Evolutionary conservation across 1,140 invertebrate species (phyloP).

Genomic region (Elymnias hypermnestra): DNA sequence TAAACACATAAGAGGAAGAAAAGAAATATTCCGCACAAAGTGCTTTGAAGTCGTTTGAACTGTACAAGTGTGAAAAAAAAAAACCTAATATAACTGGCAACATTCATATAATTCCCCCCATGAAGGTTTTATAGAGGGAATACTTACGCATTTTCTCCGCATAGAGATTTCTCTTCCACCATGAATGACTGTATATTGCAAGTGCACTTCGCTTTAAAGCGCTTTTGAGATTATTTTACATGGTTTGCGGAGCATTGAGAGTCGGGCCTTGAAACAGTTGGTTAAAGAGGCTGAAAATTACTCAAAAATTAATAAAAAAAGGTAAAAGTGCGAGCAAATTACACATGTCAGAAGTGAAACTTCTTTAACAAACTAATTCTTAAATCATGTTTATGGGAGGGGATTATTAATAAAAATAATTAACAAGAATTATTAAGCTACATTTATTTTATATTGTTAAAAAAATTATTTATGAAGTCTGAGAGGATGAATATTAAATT

Average conservation of each 20-base stretch:
- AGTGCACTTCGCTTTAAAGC: constrained; percentile 28
- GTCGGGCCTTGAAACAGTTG: background rate
- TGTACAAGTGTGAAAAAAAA: constrained; percentile 6
- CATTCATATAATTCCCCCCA: constrained; percentile 12
- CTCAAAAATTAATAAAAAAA: too few relatives aligned
- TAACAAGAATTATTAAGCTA: too few relatives aligned
- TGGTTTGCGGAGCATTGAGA: constrained; percentile 17
- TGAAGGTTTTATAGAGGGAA: constrained; percentile 4
- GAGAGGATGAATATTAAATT: too few relatives aligned
- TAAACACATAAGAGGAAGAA: background rate
- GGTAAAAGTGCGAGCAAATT: too few relatives aligned
- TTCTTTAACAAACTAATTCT: too few relatives aligned
- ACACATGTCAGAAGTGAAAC: too few relatives aligned
- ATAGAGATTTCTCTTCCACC: constrained; percentile 30
- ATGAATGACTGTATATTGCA: constrained; percentile 35
- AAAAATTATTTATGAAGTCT: too few relatives aligned
- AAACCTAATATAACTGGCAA: constrained; percentile 17
- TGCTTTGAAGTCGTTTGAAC: background rate
- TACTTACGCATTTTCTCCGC: constrained; percentile 23
- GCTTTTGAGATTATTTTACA: constrained; percentile 40
- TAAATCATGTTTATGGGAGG: too few relatives aligned
- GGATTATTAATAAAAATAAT: too few relatives aligned
- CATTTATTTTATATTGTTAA: too few relatives aligned
- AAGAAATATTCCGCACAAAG: background rate
- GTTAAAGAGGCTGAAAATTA: too few relatives aligned